Evolutionary conservation across 2,888 invertebrate genomes (phyloP), one percentile per base, ranked within the genome.

Genomic region (Coleophora deauratella): DNA sequence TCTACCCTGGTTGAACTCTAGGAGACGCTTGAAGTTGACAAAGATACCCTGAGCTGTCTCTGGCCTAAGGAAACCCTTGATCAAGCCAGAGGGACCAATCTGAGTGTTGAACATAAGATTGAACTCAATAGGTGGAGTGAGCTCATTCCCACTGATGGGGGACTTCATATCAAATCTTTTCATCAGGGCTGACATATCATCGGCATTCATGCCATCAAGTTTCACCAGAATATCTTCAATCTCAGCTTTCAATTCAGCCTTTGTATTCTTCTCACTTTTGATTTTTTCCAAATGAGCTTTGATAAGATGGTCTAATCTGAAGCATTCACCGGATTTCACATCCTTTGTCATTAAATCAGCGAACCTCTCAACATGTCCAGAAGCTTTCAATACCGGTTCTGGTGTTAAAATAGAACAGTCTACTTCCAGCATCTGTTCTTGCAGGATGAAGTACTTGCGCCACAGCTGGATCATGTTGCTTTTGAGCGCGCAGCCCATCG

Each of bases 31-130:
- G 73, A 99, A 99, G 79, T 99, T 99, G 0, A 99, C 99, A 82
- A 99, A 99, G 55, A 99, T 99, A 21, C 99, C 99, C 76, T 99
- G 99, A 0, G 99, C 99, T 10, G 99, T 99, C 87, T 99, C 99
- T 14, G 99, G 99, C 45, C 99, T 90, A 14, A 99, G 87, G 69
- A 93, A 99, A 85, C 96, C 98, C 85, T 97, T 97, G 1, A 97
- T 89, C 42, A 95, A 82, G 0, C 99, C 99, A 45, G 98, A 94
- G 1, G 99, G 99, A 13, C 99, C 99, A 65, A 99, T 99, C 72
- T 95, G 95, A 0, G 98, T 99, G 42, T 92, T 94, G 81, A 99
- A 99, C 99, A 99, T 99, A 15, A 99, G 89, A 79, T 99, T 99
- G 72, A 99, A 99, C 64, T 99, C 97, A 53, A 99, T 93, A 0